Conservation (phyloP, 2,797 vertebrate genomes). For the Alcedo quadribrachys region DNA sequence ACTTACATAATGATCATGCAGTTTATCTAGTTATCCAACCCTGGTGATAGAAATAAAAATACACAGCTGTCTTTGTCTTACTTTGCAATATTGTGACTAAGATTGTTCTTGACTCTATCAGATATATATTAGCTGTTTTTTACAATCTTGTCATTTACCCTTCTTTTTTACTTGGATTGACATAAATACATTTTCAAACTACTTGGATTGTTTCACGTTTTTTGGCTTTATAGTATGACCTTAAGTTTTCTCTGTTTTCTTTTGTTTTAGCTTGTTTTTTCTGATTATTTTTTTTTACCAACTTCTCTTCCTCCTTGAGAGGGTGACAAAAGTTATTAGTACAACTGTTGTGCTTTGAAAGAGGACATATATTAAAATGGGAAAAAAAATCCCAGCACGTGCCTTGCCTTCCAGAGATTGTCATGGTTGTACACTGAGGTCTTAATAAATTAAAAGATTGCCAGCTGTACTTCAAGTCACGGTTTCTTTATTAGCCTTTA, state of each 20-base stretch:
- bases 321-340: constrained; percentile 15
- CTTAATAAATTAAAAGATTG: constrained; percentile 71
- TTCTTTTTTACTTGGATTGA: background rate
- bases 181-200: background rate
- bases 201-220: constrained; percentile 1
- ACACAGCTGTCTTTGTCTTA: background rate
- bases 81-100: background rate
- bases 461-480: constrained; percentile 68
- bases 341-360: constrained; percentile 46
- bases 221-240: background rate
- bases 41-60: background rate
- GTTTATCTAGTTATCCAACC: background rate
- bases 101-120: background rate
- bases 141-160: background rate
- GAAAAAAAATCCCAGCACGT: background rate
- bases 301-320: background rate
- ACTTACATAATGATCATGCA: background rate
- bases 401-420: constrained; percentile 28
- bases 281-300: too few relatives aligned
- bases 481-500: constrained; percentile 66
- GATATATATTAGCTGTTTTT: background rate
- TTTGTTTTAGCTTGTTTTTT: background rate
- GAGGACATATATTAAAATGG: constrained; percentile 4
- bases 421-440: constrained; percentile 35
- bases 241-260: background rate